A percentile compares a stretch with the other conserved stretches of the same genome.
These are phyloP conservation scores for Columba guinea DNA, from an alignment of 2,797 vertebrate genomes.

Conservation along the genomic window DNA sequence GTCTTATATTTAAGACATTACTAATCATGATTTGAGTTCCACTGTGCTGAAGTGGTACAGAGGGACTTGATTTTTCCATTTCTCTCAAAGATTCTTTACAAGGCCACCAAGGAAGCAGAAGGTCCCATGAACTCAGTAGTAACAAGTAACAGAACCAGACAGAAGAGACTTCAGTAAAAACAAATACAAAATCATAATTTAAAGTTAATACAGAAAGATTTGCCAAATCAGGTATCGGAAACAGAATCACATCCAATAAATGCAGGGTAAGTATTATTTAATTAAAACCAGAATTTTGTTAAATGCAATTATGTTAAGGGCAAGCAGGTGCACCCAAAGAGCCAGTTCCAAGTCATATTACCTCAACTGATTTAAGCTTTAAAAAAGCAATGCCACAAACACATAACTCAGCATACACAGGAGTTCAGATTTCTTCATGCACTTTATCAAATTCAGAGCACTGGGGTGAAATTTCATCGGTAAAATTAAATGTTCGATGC, in stretches of 20 bases:
- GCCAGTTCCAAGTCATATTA: not conserved
- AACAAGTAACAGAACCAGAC: not conserved
- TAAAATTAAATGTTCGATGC: not conserved
- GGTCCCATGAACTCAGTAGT: not conserved
- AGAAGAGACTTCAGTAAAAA: not conserved
- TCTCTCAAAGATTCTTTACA: not conserved
- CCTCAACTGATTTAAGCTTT: not conserved
- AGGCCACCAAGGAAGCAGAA: not conserved
- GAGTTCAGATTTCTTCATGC: not conserved
- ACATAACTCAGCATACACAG: not conserved
- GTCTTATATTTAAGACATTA: not conserved
- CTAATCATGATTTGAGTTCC: not conserved
- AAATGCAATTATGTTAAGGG: not conserved
- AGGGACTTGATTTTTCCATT: conserved; percentile 3
- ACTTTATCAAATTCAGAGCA: not conserved
- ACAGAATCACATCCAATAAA: not conserved
- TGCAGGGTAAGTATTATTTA: not conserved
- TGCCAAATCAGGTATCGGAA: not conserved
- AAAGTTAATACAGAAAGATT: not conserved
- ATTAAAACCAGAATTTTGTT: not conserved
- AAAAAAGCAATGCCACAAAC: not conserved
- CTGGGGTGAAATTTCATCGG: not conserved
- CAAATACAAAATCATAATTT: not conserved
- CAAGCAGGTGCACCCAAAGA: not conserved
- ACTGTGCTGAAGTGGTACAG: not conserved